Evolutionary conservation across 2,797 vertebrate genomes (phyloP), one percentile per base, ranked within the genome.

Genomic region (Potorous gilbertii): DNA sequence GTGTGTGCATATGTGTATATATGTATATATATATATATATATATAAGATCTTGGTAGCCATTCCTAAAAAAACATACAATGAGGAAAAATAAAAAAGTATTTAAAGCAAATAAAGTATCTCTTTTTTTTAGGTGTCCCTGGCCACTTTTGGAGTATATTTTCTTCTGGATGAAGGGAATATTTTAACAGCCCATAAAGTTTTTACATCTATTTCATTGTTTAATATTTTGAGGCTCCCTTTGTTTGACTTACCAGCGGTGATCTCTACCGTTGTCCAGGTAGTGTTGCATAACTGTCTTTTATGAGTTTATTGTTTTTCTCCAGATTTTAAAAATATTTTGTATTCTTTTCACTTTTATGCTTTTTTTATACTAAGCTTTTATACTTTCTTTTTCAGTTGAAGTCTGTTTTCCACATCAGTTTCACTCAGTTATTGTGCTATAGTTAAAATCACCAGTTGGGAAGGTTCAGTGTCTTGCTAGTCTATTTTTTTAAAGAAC

Each of bases 151-250:
- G 97, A 89, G 91, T 98, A 9, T 98, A 97, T 97, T 98, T 98
- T 95, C 95, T 98, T 91, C 91, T 98, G 81, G 97, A 98, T 96
- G 97, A 98, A 96, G 97, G 94, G 54, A 98, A 98, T 92, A 90
- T 98, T 97, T 98, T 98, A 97, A 98, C 98, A 55, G 97, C 98
- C 13, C 96, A 98, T n/a, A 97, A 98, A 97, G 97, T 98, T 81
- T 98, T 98, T 96, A 98, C 98, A 4, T 98, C 97, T 46, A 96
- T 99, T 59, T 98, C 98, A 94, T 98, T 98, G 91, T 98, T 99
- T 97, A 98, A 98, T 92, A 98, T 98, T 94, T 98, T 99, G 91
- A 95, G 96, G 57, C 96, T 98, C 90, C 96, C 97, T 92, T 96
- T 98, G 57, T 98, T 98, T 94, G 98, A 98, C 91, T 97, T 98